These are phyloP conservation scores for Ceratina calcarata DNA, from an alignment of 1,140 invertebrate genomes.

Conservation along the genomic window DNA sequence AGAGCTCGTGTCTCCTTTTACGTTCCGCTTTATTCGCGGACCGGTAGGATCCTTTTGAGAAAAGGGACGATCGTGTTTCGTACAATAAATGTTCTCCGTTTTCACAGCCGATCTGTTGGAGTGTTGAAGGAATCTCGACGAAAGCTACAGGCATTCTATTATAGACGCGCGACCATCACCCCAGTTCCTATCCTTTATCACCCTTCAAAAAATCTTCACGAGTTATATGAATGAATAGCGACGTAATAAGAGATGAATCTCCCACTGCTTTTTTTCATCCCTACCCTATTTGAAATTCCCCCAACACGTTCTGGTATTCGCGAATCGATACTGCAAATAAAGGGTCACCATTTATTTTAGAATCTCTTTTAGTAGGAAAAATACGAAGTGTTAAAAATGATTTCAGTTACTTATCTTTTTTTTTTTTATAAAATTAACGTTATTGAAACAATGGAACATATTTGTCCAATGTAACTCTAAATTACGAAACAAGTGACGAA, in stretches of 20 bases:
- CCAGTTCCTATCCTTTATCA: not conserved
- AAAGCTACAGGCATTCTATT: constrained; percentile 32
- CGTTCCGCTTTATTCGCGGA: constrained; percentile 38
- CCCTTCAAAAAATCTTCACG: constrained; percentile 7
- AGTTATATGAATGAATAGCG: constrained; percentile 29
- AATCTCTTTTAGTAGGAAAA: not conserved
- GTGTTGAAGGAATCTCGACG: constrained; percentile 21
- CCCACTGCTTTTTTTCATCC: not conserved
- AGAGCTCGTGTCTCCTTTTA: constrained; percentile 26
- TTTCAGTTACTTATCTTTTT: too few species aligned
- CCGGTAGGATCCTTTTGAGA: constrained; percentile 45
- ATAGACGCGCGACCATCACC: constrained; percentile 40
- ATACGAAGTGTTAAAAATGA: not conserved
- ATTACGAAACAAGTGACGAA: not conserved
- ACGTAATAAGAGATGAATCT: constrained; percentile 49
- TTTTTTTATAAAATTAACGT: not conserved
- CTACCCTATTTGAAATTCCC: constrained; percentile 1
- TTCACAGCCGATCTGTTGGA: constrained; percentile 22
- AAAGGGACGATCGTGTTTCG: constrained; percentile 47
- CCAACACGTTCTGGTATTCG: not conserved
- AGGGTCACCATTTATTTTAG: not conserved
- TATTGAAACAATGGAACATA: not conserved
- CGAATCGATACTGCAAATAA: not conserved
- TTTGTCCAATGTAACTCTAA: too few species aligned
- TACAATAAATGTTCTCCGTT: constrained; percentile 59